These are phyloP conservation scores for Galeopsomyia nigrocyanea DNA, from an alignment of 2,888 invertebrate species.

Conservation along the genomic window DNA sequence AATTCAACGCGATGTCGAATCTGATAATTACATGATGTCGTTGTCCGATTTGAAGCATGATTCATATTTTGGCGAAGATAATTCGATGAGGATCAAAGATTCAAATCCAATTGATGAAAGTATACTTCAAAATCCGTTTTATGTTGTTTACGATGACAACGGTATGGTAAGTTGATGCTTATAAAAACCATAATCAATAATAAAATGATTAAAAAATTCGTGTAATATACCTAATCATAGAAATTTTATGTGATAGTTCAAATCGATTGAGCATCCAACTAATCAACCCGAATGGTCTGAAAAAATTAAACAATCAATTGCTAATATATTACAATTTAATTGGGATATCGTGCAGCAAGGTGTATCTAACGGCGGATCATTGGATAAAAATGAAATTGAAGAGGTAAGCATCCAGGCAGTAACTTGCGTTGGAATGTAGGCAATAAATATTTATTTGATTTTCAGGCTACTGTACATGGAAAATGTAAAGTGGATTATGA, in stretches of 20 bases:
- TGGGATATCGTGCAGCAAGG: neutral
- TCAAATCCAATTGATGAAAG: neutral
- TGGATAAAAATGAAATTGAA: no score
- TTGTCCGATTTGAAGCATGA: neutral
- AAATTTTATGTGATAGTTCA: neutral
- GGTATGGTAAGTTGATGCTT: neutral
- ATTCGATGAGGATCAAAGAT: neutral
- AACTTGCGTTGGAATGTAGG: no score
- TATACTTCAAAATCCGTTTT: neutral
- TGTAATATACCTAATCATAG: no score
- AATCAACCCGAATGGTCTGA: neutral
- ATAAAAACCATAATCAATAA: neutral
- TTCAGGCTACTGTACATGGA: neutral
- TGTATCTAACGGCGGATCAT: no score
- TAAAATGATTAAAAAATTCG: neutral
- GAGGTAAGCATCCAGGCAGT: no score
- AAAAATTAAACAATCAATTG: slow-evolving; percentile 7
- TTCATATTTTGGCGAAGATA: neutral
- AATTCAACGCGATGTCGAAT: neutral
- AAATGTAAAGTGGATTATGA: neutral
- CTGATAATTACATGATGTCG: neutral
- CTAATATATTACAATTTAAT: neutral
- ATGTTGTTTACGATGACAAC: neutral
- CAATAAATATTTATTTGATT: neutral
- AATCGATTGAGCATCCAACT: neutral